Conservation (phyloP, 2,888 invertebrate species). For the Acleris holmiana region DNA sequence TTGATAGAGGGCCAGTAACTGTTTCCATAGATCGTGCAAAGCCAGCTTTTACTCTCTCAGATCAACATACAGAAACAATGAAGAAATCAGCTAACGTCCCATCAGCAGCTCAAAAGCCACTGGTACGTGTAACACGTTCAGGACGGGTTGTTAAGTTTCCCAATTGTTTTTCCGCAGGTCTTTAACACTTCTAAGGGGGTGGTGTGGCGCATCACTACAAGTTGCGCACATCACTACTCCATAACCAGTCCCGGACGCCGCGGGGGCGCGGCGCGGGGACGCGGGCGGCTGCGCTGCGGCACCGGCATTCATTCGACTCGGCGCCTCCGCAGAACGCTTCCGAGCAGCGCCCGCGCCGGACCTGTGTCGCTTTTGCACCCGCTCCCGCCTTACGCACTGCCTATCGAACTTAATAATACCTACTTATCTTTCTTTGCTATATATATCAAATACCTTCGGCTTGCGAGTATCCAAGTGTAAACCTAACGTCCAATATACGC, state of each 20-base stretch:
- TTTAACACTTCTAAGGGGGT: background rate
- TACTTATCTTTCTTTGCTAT: no score
- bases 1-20: background rate
- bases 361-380: background rate
- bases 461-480: no score
- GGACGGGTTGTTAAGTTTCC: background rate
- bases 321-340: background rate
- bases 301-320: background rate
- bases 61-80: background rate
- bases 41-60: background rate
- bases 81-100: background rate
- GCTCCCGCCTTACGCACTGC: background rate
- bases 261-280: background rate
- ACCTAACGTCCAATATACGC: no score
- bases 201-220: background rate
- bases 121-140: background rate
- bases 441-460: no score
- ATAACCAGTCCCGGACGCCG: background rate
- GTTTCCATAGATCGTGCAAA: background rate
- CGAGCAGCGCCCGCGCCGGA: background rate
- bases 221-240: background rate
- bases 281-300: background rate
- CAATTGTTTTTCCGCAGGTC: background rate
- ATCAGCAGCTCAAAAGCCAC: background rate
- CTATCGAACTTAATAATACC: no score